Evolutionary conservation across 23 tunicate species (phyloP).

Genomic region (Diplosoma virens): DNA sequence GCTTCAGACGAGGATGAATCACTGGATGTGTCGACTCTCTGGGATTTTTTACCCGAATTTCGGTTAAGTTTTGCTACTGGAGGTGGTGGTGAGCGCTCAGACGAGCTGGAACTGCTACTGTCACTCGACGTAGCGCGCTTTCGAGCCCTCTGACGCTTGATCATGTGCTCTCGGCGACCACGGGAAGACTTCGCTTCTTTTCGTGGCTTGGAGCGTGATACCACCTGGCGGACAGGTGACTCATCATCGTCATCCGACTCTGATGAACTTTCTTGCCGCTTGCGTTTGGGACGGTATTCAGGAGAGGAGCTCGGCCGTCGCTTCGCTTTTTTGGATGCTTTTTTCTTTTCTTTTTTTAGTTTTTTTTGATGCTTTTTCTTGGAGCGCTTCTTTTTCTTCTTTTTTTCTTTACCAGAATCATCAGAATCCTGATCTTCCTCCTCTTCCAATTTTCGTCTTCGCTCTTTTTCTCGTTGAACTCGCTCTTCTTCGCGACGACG

Average conservation of each 20-base stretch:
- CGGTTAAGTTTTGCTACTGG: too few relatives aligned
- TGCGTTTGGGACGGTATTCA: slow-evolving; percentile 1
- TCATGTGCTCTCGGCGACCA: too few relatives aligned
- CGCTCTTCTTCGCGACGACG: slow-evolving; percentile 17
- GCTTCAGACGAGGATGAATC: too few relatives aligned
- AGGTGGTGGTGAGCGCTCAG: too few relatives aligned
- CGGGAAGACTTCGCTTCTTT: too few relatives aligned
- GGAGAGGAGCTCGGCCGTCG: background rate
- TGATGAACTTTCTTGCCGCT: slow-evolving; percentile 2
- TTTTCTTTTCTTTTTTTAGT: slow-evolving; percentile 19
- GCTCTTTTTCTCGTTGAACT: slow-evolving; percentile 5
- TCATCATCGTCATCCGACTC: slow-evolving; percentile 15
- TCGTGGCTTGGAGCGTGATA: too few relatives aligned
- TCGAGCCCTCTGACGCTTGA: background rate
- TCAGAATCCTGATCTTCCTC: background rate
- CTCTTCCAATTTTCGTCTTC: background rate
- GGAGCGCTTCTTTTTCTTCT: slow-evolving; percentile 28
- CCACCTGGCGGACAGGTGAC: too few relatives aligned
- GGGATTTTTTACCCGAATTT: too few relatives aligned
- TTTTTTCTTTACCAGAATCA: background rate
- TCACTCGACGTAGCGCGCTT: background rate
- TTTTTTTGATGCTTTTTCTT: slow-evolving; percentile 15
- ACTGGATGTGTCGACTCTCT: background rate
- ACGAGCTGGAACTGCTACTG: too few relatives aligned
- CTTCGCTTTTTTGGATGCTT: background rate